Evolutionary conservation across 1,140 invertebrate genomes (phyloP).

Genomic region (Saxidomus purpurata): DNA sequence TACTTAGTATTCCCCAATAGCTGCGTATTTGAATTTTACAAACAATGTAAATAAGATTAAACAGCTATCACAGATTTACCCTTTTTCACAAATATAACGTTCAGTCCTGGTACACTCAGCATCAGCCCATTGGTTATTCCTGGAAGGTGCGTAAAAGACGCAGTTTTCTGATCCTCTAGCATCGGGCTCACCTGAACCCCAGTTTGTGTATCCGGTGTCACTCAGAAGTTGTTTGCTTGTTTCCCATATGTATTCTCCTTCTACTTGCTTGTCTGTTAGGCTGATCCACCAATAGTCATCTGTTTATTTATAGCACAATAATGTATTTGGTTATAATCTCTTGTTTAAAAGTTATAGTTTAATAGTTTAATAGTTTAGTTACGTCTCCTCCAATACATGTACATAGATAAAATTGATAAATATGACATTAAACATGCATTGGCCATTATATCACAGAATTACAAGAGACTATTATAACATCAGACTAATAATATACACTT

Average conservation of each 20-base stretch:
- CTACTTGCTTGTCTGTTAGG: constrained; percentile 4
- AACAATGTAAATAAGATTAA: no score
- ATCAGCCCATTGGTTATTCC: constrained; percentile 30
- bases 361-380: no score
- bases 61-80: no score
- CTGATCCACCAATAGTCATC: constrained; percentile 27
- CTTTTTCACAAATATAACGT: constrained; percentile 40
- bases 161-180: constrained; percentile 6
- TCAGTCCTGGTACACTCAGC: neutral
- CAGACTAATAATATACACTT: neutral
- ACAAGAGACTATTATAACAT: no score
- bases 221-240: neutral
- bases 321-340: neutral
- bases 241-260: constrained; percentile 49
- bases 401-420: neutral
- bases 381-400: no score
- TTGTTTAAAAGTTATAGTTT: neutral
- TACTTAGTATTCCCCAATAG: no score
- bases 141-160: constrained; percentile 4
- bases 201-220: neutral
- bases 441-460: no score
- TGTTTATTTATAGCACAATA: neutral
- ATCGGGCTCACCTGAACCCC: constrained; percentile 33
- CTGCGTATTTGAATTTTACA: no score
- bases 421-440: neutral